A percentile compares a stretch with the other conserved stretches of the same genome.
Evolutionary conservation across 2,113 vertebrate genomes (phyloP).

Genomic region (Marmota monax): DNA sequence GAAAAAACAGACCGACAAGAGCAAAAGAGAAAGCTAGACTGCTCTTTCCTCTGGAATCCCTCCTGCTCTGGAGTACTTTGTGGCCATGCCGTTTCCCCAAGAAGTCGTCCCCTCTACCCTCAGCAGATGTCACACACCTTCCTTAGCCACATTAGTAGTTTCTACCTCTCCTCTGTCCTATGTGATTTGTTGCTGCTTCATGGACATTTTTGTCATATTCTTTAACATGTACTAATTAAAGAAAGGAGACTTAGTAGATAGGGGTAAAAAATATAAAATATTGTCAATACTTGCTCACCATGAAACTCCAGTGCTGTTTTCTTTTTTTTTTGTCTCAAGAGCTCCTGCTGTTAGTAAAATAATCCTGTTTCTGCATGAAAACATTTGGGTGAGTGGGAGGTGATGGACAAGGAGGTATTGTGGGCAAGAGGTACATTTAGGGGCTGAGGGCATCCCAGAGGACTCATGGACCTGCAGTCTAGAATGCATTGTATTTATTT

Average conservation of each 20-base stretch:
- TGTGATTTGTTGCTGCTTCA: constrained; percentile 50
- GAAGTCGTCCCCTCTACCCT: not conserved
- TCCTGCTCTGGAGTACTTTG: fast-evolving
- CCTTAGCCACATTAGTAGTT: not conserved
- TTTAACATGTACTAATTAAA: constrained; percentile 74
- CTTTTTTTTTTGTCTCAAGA: not conserved
- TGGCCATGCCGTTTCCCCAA: fast-evolving
- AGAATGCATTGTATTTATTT: not conserved
- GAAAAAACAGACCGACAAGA: not conserved
- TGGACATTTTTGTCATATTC: not conserved
- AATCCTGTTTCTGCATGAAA: fast-evolving
- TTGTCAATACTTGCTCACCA: not conserved
- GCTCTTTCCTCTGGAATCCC: fast-evolving
- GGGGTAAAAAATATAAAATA: constrained; percentile 9
- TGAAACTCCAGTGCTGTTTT: not conserved
- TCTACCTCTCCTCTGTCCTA: not conserved
- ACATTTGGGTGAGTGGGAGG: not conserved
- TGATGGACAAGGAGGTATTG: not conserved
- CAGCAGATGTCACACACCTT: fast-evolving
- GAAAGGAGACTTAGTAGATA: constrained; percentile 70
- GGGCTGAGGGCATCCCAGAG: not conserved
- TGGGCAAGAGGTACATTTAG: not conserved
- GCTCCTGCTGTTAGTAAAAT: not conserved
- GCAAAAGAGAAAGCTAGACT: not conserved
- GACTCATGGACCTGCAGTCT: not conserved